These are phyloP conservation scores for Platyrinchus mystaceus DNA, from an alignment of 2,797 vertebrate species.

Conservation along the genomic window DNA sequence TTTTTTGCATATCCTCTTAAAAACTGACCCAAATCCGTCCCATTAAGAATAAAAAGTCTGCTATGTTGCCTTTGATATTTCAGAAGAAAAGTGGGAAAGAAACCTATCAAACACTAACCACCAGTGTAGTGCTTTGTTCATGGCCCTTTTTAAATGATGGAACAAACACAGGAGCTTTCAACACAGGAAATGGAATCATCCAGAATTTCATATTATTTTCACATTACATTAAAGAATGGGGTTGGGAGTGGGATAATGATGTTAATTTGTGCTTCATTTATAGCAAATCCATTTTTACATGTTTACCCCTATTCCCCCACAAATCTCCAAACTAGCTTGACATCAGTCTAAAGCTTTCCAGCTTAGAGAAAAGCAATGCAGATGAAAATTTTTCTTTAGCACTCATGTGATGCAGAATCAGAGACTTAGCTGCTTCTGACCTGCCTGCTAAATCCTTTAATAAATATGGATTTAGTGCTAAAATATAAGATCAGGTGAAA, in stretches of 20 bases:
- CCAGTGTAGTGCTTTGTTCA: not conserved
- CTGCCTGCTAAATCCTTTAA: conserved; percentile 51
- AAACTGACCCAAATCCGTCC: not conserved
- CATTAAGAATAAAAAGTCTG: not conserved
- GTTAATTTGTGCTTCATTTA: conserved; percentile 20
- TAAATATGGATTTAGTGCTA: conserved; percentile 60
- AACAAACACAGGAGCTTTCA: not conserved
- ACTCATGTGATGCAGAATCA: conserved; percentile 37
- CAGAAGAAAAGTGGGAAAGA: conserved; percentile 8
- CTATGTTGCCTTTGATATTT: not conserved
- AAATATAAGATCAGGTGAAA: conserved; percentile 52
- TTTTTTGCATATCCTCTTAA: not conserved
- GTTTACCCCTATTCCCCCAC: not conserved
- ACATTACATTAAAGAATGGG: not conserved
- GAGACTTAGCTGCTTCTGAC: conserved; percentile 31
- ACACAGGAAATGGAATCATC: not conserved
- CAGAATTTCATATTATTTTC: conserved; percentile 2
- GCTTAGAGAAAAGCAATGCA: conserved; percentile 5
- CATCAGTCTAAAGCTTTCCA: conserved; percentile 21
- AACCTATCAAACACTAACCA: not conserved
- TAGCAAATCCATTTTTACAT: not conserved
- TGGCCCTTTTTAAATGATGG: not conserved
- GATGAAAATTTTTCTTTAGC: conserved; percentile 4
- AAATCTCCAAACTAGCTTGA: conserved; percentile 15
- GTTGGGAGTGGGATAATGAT: not conserved